Evolutionary conservation across 2,888 invertebrate species (phyloP).

Genomic region (Stenchaetothrips biformis): DNA sequence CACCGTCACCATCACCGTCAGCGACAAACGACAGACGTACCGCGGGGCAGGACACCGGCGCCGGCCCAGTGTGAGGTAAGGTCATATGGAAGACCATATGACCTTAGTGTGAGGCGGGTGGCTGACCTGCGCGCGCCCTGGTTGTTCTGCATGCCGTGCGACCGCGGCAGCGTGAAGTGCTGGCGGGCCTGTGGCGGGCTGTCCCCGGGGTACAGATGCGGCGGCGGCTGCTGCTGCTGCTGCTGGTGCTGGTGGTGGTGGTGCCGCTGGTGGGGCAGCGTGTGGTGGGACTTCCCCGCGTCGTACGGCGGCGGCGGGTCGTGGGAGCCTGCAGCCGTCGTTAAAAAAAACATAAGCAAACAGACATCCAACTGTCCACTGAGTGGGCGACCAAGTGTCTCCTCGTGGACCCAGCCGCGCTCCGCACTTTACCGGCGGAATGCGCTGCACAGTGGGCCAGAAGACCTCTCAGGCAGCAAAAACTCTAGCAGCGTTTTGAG

Average conservation of each 20-base stretch:
- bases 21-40: too few relatives aligned
- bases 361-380: too few relatives aligned
- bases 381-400: too few relatives aligned
- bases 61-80: neutral
- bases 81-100: neutral
- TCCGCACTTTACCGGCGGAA: too few relatives aligned
- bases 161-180: slow-evolving; percentile 13
- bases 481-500: too few relatives aligned
- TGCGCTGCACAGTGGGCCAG: too few relatives aligned
- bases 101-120: neutral
- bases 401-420: too few relatives aligned
- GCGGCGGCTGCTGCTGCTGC: neutral
- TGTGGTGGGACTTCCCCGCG: slow-evolving; percentile 8
- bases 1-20: too few relatives aligned
- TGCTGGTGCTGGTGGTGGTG: slow-evolving; percentile 10
- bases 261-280: slow-evolving; percentile 12
- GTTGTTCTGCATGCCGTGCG: neutral
- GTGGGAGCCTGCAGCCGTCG: neutral
- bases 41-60: neutral
- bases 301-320: slow-evolving; percentile 10
- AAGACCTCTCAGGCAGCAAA: too few relatives aligned
- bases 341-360: too few relatives aligned
- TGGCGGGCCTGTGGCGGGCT: neutral
- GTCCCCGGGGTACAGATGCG: neutral
- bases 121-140: slow-evolving; percentile 1